These are phyloP conservation scores for Phrynocephalus versicolor DNA, from an alignment of 2,113 vertebrate genomes.

Conservation along the genomic window DNA sequence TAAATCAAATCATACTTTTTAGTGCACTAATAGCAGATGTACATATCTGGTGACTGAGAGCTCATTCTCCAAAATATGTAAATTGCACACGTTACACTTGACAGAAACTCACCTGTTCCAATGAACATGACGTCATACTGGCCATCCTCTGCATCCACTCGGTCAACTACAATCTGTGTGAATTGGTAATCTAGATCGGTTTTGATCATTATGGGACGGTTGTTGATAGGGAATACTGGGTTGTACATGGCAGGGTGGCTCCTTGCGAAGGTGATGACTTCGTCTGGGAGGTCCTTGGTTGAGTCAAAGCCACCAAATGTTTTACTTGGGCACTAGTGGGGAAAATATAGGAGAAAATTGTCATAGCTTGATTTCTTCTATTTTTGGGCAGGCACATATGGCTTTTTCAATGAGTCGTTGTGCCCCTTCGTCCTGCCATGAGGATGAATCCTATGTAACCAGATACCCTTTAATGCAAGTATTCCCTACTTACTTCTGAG, in stretches of 20 bases:
- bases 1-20: background rate
- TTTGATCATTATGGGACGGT: conserved; percentile 93
- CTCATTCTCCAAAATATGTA: background rate
- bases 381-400: background rate
- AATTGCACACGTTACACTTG: background rate
- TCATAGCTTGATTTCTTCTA: background rate
- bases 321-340: conserved; percentile 93
- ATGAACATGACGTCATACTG: conserved; percentile 99
- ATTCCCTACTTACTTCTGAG: background rate
- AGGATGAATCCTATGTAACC: background rate
- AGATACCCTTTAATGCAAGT: background rate
- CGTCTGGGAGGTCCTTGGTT: conserved; percentile 96
- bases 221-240: conserved; percentile 90
- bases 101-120: conserved; percentile 84
- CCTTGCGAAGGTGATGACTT: conserved; percentile 95
- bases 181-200: conserved; percentile 98
- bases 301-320: conserved; percentile 98
- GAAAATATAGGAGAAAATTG: conserved; percentile 5
- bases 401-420: background rate
- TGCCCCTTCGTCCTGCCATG: background rate
- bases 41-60: background rate
- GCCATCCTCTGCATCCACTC: conserved; percentile 95
- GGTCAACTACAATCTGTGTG: conserved; percentile 95
- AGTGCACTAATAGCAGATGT: background rate
- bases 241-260: conserved; percentile 98